Conservation (phyloP, 2,113 vertebrate species). For the Craseonycteris thonglongyai region DNA sequence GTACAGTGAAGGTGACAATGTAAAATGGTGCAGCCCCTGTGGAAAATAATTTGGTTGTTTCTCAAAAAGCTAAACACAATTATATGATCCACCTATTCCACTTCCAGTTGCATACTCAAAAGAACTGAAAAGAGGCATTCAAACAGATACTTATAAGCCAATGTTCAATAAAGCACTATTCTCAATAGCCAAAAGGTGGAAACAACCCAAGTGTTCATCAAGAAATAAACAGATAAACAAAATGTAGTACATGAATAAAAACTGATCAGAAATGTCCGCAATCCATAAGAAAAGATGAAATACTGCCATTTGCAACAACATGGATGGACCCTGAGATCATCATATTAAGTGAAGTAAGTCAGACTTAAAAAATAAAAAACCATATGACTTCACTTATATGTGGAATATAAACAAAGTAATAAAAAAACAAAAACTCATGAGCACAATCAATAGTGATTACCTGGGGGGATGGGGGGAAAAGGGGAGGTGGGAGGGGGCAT, state of each 20-base stretch:
- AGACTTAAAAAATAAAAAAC: too few species aligned
- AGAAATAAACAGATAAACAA: neutral
- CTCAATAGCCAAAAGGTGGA: neutral
- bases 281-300: too few species aligned
- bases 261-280: neutral
- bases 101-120: neutral
- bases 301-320: too few species aligned
- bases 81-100: neutral
- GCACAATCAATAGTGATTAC: too few species aligned
- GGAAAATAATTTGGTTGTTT: neutral
- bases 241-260: neutral
- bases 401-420: too few species aligned
- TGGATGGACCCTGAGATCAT: too few species aligned
- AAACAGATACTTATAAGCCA: neutral
- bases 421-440: too few species aligned
- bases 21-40: neutral
- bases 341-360: too few species aligned
- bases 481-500: too few species aligned
- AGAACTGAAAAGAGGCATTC: neutral
- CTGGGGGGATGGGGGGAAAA: too few species aligned
- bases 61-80: neutral
- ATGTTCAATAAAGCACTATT: neutral
- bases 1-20: neutral
- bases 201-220: neutral
- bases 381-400: too few species aligned